These are phyloP conservation scores for Dendroctonus valens DNA, from an alignment of 1,140 invertebrate genomes.

Conservation along the genomic window DNA sequence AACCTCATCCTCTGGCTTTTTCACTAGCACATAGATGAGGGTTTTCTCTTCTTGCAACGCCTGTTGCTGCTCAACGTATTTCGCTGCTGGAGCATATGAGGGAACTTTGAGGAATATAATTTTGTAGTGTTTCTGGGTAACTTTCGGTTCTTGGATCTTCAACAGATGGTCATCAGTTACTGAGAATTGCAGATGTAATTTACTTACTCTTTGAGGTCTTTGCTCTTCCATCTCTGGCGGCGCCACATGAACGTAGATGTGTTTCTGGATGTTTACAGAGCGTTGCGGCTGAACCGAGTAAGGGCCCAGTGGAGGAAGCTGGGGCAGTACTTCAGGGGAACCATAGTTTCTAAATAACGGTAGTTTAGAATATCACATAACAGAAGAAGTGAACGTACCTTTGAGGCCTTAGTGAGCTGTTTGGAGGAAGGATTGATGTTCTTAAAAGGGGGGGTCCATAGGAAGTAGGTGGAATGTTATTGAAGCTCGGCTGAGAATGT, in stretches of 20 bases:
- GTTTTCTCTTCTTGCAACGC: constrained; percentile 84
- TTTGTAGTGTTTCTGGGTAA: constrained; percentile 77
- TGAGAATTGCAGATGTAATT: neutral
- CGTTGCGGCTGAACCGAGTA: neutral
- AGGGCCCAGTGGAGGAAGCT: constrained; percentile 47
- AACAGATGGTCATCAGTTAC: neutral
- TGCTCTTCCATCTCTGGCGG: constrained; percentile 72
- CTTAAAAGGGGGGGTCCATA: constrained; percentile 42
- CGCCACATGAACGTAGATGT: constrained; percentile 68
- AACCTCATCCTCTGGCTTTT: constrained; percentile 79
- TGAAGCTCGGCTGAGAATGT: constrained; percentile 2
- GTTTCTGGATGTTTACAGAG: constrained; percentile 59
- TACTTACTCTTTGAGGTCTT: constrained; percentile 50
- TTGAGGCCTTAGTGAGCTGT: too few species aligned
- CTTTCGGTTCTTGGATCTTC: constrained; percentile 54
- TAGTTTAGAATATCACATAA: too few species aligned
- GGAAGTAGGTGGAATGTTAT: constrained; percentile 79
- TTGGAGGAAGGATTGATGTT: neutral
- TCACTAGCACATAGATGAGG: constrained; percentile 81
- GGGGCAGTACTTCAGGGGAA: constrained; percentile 69
- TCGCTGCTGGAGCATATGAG: constrained; percentile 74
- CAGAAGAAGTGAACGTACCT: too few species aligned
- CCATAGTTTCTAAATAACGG: constrained; percentile 68
- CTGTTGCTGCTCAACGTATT: constrained; percentile 66
- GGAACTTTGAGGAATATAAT: constrained; percentile 89